Evolutionary conservation across 2,113 vertebrate species (phyloP), one percentile per base, ranked within the genome.

Genomic region (Sinosuthora webbiana): DNA sequence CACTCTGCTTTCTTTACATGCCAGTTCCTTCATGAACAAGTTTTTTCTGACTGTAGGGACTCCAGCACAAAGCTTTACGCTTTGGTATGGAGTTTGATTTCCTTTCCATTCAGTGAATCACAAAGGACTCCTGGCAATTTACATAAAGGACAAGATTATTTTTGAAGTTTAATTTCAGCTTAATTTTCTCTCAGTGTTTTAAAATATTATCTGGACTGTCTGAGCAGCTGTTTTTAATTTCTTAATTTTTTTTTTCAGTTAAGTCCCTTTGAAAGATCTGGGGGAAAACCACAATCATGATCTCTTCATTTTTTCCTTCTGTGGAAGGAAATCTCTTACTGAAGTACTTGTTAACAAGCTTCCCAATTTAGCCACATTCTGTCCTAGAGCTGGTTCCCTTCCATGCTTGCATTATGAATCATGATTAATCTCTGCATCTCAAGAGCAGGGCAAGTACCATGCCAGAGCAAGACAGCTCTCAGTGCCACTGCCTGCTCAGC

Each of bases 201-300:
- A 77, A 88, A 94, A 81, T 68, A 75, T 87, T 74, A 37, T 92
- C 68, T 93, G 17, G 17, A 49, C 30, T 59, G 18, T 92, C 52
- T 83, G 45, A 91, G 44, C n/a, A 94, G 44, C 69, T 93, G 79
- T 42, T 19, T 83, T 83, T 85, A 70, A 93, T 93, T 71, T 86
- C 31, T 81, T 49, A 1, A 11, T 15, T 56, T 53, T 86, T 59
- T 88, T 90, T 88, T 81, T 53, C 16, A 55, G 3, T 30, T 15
- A 52, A 88, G 22, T 41, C 7, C 6, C 16, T 88, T 44, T 75
- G 80, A 95, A 89, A 86, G 45, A 69, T 65, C 74, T 73, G 1
- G 18, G 63, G 30, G 33, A 11, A 74, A 92, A 86, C 73, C 76
- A 62, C 70, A 83, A 15, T 74, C 50, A 31, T 44, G 41, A 63